phyloP scores from a whole-genome alignment of 2,888 invertebrate species.

The Capitulum mitella region DNA sequence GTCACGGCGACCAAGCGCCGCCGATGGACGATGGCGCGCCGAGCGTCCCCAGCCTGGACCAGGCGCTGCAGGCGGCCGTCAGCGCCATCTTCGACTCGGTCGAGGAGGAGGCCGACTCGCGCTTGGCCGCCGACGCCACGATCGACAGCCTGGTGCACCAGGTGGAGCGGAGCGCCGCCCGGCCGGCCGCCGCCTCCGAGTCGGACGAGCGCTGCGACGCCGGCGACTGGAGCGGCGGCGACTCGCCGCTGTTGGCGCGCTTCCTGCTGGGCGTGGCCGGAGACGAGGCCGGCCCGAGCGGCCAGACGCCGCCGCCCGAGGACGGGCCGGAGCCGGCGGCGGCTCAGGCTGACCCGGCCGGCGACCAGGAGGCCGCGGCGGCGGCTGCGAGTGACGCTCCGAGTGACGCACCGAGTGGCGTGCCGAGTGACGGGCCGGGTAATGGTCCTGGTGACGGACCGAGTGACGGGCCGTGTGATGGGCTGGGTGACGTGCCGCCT shows the following conservation, averaged over 20 bases:
- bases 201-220: too few species aligned
- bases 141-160: not conserved
- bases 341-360: not conserved
- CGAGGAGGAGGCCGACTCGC: not conserved
- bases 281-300: not conserved
- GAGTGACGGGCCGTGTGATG: too few species aligned
- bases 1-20: too few species aligned
- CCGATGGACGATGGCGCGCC: too few species aligned
- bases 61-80: not conserved
- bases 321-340: not conserved
- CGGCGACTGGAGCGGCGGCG: not conserved
- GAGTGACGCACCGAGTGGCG: not conserved
- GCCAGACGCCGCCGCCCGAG: not conserved
- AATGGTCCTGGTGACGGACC: too few species aligned
- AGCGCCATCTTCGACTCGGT: conserved; percentile 11
- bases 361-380: not conserved
- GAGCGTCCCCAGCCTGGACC: not conserved
- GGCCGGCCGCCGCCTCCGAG: not conserved
- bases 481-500: too few species aligned
- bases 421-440: not conserved
- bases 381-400: not conserved
- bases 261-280: not conserved
- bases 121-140: not conserved
- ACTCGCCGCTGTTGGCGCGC: not conserved
- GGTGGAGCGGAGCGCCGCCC: not conserved